Conservation (phyloP, 2,888 invertebrate genomes). For the Uloborus plumipes region DNA sequence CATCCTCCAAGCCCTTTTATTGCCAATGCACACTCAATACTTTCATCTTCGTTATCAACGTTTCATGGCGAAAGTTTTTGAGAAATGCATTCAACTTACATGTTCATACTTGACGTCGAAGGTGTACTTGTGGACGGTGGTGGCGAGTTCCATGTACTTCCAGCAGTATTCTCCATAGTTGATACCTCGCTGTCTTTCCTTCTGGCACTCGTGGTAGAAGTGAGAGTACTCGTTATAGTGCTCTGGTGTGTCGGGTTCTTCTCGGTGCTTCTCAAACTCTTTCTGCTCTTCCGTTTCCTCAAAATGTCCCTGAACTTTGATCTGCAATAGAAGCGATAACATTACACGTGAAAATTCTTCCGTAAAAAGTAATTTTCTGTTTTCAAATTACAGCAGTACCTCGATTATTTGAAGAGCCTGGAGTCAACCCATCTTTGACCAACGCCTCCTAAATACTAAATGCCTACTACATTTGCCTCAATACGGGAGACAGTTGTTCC, state of each 20-base stretch:
- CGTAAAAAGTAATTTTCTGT: no score
- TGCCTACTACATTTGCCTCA: no score
- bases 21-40: no score
- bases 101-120: constrained; percentile 48
- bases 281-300: constrained; percentile 48
- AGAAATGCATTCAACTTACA: constrained; percentile 30
- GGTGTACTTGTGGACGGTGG: constrained; percentile 39
- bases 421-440: no score
- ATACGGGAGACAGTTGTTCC: no score
- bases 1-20: no score
- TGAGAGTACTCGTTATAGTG: constrained; percentile 58
- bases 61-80: no score
- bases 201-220: constrained; percentile 48
- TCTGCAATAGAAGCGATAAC: background rate
- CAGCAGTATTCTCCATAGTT: constrained; percentile 49
- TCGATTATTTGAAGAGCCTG: no score
- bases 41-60: no score
- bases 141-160: constrained; percentile 41
- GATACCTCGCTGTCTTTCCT: constrained; percentile 37
- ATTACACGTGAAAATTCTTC: no score
- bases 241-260: constrained; percentile 43
- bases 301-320: constrained; percentile 46
- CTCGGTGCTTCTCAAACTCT: constrained; percentile 35
- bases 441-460: no score
- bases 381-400: no score